Base-by-base conservation (phyloP, 2,113 vertebrate genomes). In the Cinclus cinclus region DNA sequence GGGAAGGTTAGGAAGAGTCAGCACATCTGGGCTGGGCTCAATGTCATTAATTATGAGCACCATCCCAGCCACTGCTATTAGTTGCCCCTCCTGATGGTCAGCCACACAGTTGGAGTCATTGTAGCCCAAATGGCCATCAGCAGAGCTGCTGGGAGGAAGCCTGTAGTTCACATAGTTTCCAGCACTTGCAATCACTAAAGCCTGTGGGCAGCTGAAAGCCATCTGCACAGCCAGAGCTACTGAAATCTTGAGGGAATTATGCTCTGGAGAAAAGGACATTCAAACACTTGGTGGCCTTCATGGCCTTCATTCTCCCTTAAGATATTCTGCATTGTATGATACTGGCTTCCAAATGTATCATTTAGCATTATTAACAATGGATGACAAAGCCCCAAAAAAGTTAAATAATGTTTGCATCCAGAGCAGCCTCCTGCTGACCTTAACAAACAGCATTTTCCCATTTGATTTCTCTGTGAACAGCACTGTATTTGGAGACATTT, bases 11-110 rank as follows among this genome's bases (percentile, higher is more conserved):
- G 27, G 55, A 80, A 83, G 37, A 22, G 7, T 15, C 59, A 53
- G 28, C 28, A 24, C 19, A 31, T 37, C 64, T 69, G 44, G 30
- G 31, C 33, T 42, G 53, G 23, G 42, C n/a, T 35, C 20, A 39
- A 56, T 2, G 0, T 20, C 3, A 1, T 7, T 12, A 2, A 0
- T 15, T 6, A 31, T 1, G 2, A 71, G 28, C 56, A 63, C 23
- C 52, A 64, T 24, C 62, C 39, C 37, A 23, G 22, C 8, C 19
- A 8, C 19, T 39, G 33, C 69, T 50, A 0, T 31, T 19, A 11
- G 16, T 3, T 53, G 11, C 25, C 28, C 1, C 13, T 62, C 5
- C 0, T 20, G 47, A 30, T 25, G 42, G 25, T 30, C 68, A 49
- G 21, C 14, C 23, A 17, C 41, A 42, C 15, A 0, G 68, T 63